These are phyloP conservation scores for Syrrhaptes paradoxus DNA, from an alignment of 2,113 vertebrate species.

Conservation along the genomic window DNA sequence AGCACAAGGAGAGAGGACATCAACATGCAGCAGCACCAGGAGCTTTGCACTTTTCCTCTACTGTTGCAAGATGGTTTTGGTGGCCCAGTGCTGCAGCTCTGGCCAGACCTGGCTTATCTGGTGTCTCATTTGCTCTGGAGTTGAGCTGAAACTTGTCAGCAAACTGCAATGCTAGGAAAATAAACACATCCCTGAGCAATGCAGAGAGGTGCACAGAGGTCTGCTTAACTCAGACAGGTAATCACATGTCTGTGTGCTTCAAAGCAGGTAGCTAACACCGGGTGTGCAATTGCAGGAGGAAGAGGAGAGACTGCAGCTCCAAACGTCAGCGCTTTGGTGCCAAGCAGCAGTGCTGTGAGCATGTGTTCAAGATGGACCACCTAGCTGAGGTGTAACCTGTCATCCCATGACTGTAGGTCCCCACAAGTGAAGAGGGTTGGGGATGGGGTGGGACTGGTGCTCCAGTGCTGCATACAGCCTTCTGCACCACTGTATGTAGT, in stretches of 20 bases:
- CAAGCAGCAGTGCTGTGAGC: background rate
- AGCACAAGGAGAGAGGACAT: background rate
- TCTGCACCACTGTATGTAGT: background rate
- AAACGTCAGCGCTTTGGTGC: fast-evolving
- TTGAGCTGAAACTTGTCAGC: background rate
- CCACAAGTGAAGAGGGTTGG: background rate
- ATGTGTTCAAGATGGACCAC: background rate
- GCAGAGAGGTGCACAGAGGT: fast-evolving
- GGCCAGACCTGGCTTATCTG: background rate
- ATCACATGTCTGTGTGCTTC: background rate
- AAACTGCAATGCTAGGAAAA: background rate
- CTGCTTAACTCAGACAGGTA: background rate
- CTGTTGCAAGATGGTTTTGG: background rate
- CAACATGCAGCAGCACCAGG: background rate
- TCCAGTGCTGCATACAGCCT: fast-evolving
- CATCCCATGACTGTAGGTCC: background rate
- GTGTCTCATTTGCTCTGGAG: background rate
- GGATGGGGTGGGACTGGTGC: background rate
- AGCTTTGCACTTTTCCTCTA: background rate
- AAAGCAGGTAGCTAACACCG: background rate
- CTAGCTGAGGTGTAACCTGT: fast-evolving
- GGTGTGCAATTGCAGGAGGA: background rate
- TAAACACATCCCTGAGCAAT: background rate
- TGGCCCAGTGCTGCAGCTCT: background rate
- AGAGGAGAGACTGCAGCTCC: background rate